phyloP scores from a whole-genome alignment of 2,888 invertebrate genomes.

The Hypercompe scribonia region DNA sequence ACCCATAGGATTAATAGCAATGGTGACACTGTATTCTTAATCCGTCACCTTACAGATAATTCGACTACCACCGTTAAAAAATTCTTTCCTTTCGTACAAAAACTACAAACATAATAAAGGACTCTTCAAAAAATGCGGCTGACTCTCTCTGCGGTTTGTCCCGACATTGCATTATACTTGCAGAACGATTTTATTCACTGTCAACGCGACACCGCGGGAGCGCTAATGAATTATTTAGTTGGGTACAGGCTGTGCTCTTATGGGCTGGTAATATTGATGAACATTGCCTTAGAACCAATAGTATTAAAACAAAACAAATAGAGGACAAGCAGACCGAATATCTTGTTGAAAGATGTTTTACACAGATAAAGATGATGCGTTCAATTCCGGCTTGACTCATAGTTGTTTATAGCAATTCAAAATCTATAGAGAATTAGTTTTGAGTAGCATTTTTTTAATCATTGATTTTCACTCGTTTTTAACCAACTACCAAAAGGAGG shows the following conservation, averaged over 20 bases:
- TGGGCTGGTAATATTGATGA: slow-evolving; percentile 6
- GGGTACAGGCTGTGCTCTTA: slow-evolving; percentile 3
- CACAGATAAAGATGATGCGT: background rate
- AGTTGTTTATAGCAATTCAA: too few relatives aligned
- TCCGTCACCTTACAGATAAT: too few relatives aligned
- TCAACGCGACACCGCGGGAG: slow-evolving; percentile 5
- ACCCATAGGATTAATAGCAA: too few relatives aligned
- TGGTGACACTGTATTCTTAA: too few relatives aligned
- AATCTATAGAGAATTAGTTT: too few relatives aligned
- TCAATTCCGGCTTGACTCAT: too few relatives aligned
- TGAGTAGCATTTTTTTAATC: too few relatives aligned
- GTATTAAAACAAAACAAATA: slow-evolving; percentile 1
- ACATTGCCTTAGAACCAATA: background rate
- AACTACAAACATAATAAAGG: slow-evolving; percentile 2
- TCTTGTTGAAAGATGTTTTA: background rate
- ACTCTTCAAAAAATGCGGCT: slow-evolving; percentile 3
- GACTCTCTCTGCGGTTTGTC: background rate
- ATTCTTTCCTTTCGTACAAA: background rate
- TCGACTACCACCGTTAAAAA: background rate
- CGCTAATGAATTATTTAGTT: slow-evolving; percentile 21
- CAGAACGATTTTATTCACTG: slow-evolving; percentile 18
- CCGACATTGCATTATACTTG: slow-evolving; percentile 24
- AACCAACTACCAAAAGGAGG: too few relatives aligned
- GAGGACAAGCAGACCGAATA: background rate
- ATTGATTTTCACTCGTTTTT: too few relatives aligned